Percentiles rank a stretch among this genome's conserved stretches.
Evolutionary conservation across 2,113 vertebrate genomes (phyloP).

Genomic region (Trinectes maculatus): DNA sequence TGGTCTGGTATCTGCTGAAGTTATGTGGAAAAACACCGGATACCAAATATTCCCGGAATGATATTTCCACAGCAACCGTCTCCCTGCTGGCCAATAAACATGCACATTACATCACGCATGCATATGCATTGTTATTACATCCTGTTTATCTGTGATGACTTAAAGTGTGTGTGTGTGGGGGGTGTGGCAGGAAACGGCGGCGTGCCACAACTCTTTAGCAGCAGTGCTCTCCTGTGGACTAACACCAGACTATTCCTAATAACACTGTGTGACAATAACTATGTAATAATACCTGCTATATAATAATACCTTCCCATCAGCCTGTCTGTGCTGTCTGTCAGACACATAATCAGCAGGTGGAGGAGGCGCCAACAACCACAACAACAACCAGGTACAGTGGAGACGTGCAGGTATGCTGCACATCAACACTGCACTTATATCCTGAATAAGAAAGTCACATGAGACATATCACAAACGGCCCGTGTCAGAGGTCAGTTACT

Average conservation of each 20-base stretch:
- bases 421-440: not conserved
- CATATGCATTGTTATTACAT: not conserved
- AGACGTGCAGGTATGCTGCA: constrained; percentile 7
- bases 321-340: not conserved
- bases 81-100: constrained; percentile 27
- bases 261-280: no score
- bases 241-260: no score
- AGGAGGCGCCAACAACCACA: not conserved
- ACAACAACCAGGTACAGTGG: not conserved
- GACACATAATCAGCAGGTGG: constrained; percentile 31
- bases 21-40: constrained; percentile 38
- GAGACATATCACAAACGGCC: no score
- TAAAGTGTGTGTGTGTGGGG: no score
- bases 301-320: not conserved
- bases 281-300: not conserved
- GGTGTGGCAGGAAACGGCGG: no score
- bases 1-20: constrained; percentile 28
- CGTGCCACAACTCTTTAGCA: no score
- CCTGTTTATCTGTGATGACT: not conserved
- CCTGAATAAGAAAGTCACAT: no score
- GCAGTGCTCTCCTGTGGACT: no score
- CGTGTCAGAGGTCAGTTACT: no score
- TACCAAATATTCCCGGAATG: constrained; percentile 43
- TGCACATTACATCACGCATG: not conserved
- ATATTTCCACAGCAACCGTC: constrained; percentile 30